Conservation (phyloP, 2,797 vertebrate species). For the Cryptoblepharus egeriae region DNA sequence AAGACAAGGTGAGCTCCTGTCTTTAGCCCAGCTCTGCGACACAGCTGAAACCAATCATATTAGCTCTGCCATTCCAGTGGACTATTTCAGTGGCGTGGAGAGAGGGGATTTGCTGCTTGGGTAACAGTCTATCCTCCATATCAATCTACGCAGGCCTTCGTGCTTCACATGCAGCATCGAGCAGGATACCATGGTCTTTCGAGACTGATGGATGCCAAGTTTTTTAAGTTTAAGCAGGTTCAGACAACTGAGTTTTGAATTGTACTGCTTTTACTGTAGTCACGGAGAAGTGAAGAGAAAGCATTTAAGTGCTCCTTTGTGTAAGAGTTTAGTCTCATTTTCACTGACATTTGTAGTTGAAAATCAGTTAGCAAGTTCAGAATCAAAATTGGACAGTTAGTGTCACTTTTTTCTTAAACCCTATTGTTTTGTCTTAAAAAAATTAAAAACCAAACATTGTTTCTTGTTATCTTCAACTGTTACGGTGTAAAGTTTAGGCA, state of each 20-base stretch:
- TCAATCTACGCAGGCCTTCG: no score
- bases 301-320: neutral
- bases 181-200: no score
- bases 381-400: slow-evolving; percentile 71
- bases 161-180: no score
- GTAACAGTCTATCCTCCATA: no score
- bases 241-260: neutral
- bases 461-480: slow-evolving; percentile 16
- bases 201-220: no score
- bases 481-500: slow-evolving; percentile 29
- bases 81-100: no score
- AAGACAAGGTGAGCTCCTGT: no score
- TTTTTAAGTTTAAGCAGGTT: neutral
- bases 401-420: slow-evolving; percentile 77
- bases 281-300: neutral
- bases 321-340: slow-evolving; percentile 60
- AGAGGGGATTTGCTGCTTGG: no score
- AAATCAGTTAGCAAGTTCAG: slow-evolving; percentile 70
- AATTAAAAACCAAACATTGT: slow-evolving; percentile 38
- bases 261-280: neutral
- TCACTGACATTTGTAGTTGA: slow-evolving; percentile 65
- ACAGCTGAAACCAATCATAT: no score
- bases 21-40: no score
- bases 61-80: no score
- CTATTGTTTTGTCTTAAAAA: slow-evolving; percentile 39